These are phyloP conservation scores for Abscondita cerata DNA, from an alignment of 2,888 invertebrate genomes.

Conservation along the genomic window DNA sequence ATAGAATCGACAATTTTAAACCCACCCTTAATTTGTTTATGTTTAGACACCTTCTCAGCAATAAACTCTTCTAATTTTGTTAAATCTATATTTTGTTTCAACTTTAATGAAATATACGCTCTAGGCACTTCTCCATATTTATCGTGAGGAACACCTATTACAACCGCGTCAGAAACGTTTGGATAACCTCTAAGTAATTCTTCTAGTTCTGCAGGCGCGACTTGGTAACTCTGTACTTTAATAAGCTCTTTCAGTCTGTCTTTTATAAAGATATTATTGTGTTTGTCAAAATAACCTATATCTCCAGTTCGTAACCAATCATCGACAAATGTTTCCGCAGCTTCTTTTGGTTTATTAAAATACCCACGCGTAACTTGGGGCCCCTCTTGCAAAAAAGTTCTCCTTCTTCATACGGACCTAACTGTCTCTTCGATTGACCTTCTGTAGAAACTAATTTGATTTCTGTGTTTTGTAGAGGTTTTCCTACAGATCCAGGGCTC, in stretches of 20 bases:
- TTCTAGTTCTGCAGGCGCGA: slow-evolving; percentile 87
- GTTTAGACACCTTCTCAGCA: slow-evolving; percentile 72
- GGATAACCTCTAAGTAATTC: slow-evolving; percentile 73
- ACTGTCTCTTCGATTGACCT: slow-evolving; percentile 41
- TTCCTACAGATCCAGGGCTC: slow-evolving; percentile 61
- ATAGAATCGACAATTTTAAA: slow-evolving; percentile 70
- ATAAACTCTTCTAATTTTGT: slow-evolving; percentile 68
- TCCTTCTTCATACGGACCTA: slow-evolving; percentile 63
- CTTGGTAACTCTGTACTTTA: slow-evolving; percentile 74
- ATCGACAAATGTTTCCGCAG: slow-evolving; percentile 69
- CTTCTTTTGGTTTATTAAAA: slow-evolving; percentile 76
- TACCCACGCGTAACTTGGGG: slow-evolving; percentile 87
- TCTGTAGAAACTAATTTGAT: slow-evolving; percentile 67
- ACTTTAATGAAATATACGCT: slow-evolving; percentile 70
- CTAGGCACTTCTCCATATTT: slow-evolving; percentile 74
- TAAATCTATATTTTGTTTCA: slow-evolving; percentile 54
- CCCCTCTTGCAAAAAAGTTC: slow-evolving; percentile 78
- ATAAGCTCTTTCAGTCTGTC: slow-evolving; percentile 85
- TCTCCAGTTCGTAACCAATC: slow-evolving; percentile 82
- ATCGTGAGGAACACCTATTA: slow-evolving; percentile 75
- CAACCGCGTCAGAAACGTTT: slow-evolving; percentile 78
- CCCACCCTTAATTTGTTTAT: slow-evolving; percentile 74
- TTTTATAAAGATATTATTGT: slow-evolving; percentile 71
- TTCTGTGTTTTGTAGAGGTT: slow-evolving; percentile 67
- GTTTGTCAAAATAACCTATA: slow-evolving; percentile 63